Percentiles rank a stretch among this genome's conserved stretches.
Evolutionary conservation across 37 sponge, comb jelly and placozoan species (phyloP).

Genomic region (Beroe forskalii): DNA sequence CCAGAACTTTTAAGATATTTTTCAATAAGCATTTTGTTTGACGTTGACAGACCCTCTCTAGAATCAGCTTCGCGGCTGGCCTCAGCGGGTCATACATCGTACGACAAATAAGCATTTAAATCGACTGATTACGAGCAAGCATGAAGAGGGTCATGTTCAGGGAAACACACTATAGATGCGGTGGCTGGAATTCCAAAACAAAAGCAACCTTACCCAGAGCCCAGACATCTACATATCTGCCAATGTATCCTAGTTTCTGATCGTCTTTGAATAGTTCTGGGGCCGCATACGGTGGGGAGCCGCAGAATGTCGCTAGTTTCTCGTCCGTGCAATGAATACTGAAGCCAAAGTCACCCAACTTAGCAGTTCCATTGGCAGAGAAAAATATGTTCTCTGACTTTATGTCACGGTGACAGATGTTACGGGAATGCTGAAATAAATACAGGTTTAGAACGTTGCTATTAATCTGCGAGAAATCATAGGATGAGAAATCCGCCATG

Average conservation of each 20-base stretch:
- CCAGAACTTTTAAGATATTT: no score
- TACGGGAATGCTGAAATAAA: conserved; percentile 71
- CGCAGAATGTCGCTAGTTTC: conserved; percentile 79
- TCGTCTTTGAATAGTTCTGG: conserved; percentile 83
- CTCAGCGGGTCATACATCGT: no score
- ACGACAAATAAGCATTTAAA: no score
- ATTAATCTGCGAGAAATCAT: no score
- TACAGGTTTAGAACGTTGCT: no score
- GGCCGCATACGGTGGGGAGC: conserved; percentile 87
- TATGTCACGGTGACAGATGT: conserved; percentile 79
- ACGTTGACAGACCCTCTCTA: no score
- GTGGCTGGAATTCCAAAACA: not conserved
- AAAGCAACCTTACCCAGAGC: conserved; percentile 73
- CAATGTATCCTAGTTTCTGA: conserved; percentile 67
- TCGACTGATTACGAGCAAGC: not conserved
- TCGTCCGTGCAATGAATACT: conserved; percentile 68
- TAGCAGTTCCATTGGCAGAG: conserved; percentile 65
- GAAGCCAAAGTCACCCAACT: conserved; percentile 89
- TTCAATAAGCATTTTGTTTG: no score
- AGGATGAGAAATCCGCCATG: no score
- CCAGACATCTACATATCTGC: conserved; percentile 83
- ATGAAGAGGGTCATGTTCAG: not conserved
- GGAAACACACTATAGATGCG: not conserved
- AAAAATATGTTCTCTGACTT: conserved; percentile 89
- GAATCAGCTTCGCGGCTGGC: no score